Base-by-base conservation (phyloP, 37 sponge, comb jelly and placozoan species). In the Halisarca cf. caerulea region DNA sequence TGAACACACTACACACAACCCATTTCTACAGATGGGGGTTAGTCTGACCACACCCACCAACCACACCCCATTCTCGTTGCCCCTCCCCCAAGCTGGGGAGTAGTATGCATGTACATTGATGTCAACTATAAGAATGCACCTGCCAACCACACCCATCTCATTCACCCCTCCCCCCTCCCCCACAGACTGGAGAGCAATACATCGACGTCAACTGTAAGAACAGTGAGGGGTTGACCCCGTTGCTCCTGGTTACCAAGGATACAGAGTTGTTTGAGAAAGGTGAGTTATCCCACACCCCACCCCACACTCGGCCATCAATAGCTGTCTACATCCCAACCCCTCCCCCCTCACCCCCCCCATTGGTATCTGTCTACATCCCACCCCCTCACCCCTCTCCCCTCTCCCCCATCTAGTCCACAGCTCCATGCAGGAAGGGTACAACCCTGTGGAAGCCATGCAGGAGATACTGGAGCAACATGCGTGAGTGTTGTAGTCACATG, bases 161-260 rank as follows among this genome's bases (percentile, higher is more conserved):
- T 38, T 25, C 40, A 54, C n/a, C 60, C 37, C 60, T 20, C 59
- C 60, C 24, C 85, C 41, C 85, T 24, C 62, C 28, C 64, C 45
- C 45, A 33, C 81, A 88, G 92, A 55, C 81, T 32, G 87, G 89
- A 0, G 59, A 80, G 20, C 84, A 84, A 8, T 87, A 86, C 38
- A 58, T 94, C 74, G 90, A 96, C 82, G 90, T 96, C 79, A 94
- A 96, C 70, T 86, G 90, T 43, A 58, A 61, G 24, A 96, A 94
- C 78, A 82, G 70, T 41, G 97, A 94, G 18, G 87, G 88, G 17
- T 34, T 91, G 58, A 96, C 97, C 55, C 97, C 97, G 24, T 83
- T 96, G 71, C 82, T 96, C n/a, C 73, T 96, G 38, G 97, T 94
- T 0, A 96, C 97, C 8, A 78, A 88, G 66, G 97, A 96, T 78